These are phyloP conservation scores for Neoarius graeffei DNA, from an alignment of 2,113 vertebrate genomes.

Conservation along the genomic window DNA sequence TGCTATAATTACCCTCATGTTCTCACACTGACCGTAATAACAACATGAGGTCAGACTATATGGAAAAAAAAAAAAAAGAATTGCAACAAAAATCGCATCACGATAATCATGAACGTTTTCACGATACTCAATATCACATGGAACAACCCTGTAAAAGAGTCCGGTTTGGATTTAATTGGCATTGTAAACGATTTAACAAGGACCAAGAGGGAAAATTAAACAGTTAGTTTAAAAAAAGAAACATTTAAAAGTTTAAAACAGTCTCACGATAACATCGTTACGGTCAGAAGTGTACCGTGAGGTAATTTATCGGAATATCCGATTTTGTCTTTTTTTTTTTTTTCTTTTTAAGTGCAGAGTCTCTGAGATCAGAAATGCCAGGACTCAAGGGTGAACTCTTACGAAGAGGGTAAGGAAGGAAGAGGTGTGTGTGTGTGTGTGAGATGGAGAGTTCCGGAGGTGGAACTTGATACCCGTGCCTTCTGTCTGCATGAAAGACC, in stretches of 20 bases:
- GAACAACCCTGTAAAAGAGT: not conserved
- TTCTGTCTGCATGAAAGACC: constrained; percentile 51
- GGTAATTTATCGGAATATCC: not conserved
- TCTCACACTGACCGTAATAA: not conserved
- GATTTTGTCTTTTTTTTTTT: too few relatives aligned
- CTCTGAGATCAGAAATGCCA: not conserved
- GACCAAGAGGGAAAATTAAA: not conserved
- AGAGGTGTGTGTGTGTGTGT: constrained; percentile 24
- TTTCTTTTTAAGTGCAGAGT: not conserved
- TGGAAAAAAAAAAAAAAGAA: not conserved
- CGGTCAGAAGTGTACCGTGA: not conserved
- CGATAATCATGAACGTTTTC: not conserved
- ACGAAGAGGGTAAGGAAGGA: constrained; percentile 31
- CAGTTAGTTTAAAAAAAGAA: not conserved
- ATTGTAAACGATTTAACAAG: not conserved
- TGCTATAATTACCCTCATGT: not conserved
- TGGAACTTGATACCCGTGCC: constrained; percentile 47
- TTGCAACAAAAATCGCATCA: not conserved
- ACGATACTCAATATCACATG: not conserved
- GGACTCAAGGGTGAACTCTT: not conserved
- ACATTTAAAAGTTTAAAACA: not conserved
- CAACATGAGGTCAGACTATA: not conserved
- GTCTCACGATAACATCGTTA: not conserved
- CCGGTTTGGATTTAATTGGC: not conserved
- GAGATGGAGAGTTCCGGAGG: constrained; percentile 38